Base-by-base conservation (phyloP, 1,140 invertebrate species). In the Eulimnadia texana region DNA sequence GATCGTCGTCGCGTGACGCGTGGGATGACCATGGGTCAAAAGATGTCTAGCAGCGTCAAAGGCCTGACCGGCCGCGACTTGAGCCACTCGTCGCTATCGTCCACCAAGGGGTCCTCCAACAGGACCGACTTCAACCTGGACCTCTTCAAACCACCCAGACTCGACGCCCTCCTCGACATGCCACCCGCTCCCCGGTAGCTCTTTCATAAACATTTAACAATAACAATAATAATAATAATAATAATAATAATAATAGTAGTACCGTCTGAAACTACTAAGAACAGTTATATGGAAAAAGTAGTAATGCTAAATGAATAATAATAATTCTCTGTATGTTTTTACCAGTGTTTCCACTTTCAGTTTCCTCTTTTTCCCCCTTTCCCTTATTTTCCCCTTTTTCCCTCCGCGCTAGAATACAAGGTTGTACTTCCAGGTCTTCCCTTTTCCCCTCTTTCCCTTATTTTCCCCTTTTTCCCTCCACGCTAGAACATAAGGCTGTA, bases 81-180 rank as follows among this genome's bases (percentile, higher is more conserved):
- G 88, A 86, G 76, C 88, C 88, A 73, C 83, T 86, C 65, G 84
- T 89, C 67, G 86, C 55, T 57, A 3, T 20, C 27, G 3, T 20
- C 27, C 22, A 33, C 55, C 27, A 57, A 57, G 29, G 27, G 27
- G 29, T 29, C 25, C 55, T 22, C 33, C 33, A 6, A 42, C 6
- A 42, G 67, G 86, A 86, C 28, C 77, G 86, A 89, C 73, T 78
- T 90, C 71, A 86, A 86, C 66, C 86, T 83, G 71, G 87, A 90
- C 73, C 86, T 88, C 69, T 81, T 83, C 54, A 80, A 86, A 68
- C 93, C 94, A 49, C 84, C 88, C 61, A 81, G 93, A 66, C 83
- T 98, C 65, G 93, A 97, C 78, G 89, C 94, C 71, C 78, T 98
- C 64, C 80, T 98, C 61, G 93, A 97, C 74, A 95, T 95, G 90